Evolutionary conservation across 2,888 invertebrate species (phyloP).

Genomic region (Pegoplata infirma): DNA sequence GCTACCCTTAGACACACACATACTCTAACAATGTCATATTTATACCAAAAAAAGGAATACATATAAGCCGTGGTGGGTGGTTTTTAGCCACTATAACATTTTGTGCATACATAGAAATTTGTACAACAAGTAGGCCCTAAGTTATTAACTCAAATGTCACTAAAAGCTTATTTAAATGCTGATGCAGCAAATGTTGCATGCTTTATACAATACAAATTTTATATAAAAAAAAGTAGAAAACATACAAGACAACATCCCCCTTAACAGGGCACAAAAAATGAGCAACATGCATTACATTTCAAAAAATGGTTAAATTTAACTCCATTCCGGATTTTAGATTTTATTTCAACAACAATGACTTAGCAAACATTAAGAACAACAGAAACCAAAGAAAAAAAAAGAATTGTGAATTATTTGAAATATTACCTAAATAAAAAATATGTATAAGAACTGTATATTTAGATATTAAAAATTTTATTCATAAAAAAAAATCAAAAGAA

Average conservation of each 20-base stretch:
- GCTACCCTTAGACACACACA: slow-evolving; percentile 54
- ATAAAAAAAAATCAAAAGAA: slow-evolving; percentile 9
- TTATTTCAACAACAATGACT: slow-evolving; percentile 59
- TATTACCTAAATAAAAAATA: slow-evolving; percentile 39
- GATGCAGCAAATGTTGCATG: slow-evolving; percentile 63
- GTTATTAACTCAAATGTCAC: slow-evolving; percentile 71
- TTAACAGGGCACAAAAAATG: slow-evolving; percentile 7
- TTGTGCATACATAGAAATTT: neutral
- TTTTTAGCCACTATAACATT: neutral
- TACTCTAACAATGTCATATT: slow-evolving; percentile 13
- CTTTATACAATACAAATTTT: slow-evolving; percentile 31
- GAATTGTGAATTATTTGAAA: slow-evolving; percentile 13
- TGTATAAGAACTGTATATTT: slow-evolving; percentile 59
- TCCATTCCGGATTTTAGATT: neutral
- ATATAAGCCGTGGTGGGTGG: slow-evolving; percentile 8
- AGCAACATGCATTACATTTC: slow-evolving; percentile 19
- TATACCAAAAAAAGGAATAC: slow-evolving; percentile 2
- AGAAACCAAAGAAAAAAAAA: no score
- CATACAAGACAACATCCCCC: neutral
- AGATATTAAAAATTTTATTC: slow-evolving; percentile 55
- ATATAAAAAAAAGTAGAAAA: slow-evolving; percentile 9
- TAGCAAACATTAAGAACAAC: slow-evolving; percentile 44
- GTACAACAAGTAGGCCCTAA: slow-evolving; percentile 53
- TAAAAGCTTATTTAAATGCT: slow-evolving; percentile 63
- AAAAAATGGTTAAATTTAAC: neutral